Evolutionary conservation across 2,113 vertebrate genomes (phyloP).

Genomic region (Myotis brandtii): DNA sequence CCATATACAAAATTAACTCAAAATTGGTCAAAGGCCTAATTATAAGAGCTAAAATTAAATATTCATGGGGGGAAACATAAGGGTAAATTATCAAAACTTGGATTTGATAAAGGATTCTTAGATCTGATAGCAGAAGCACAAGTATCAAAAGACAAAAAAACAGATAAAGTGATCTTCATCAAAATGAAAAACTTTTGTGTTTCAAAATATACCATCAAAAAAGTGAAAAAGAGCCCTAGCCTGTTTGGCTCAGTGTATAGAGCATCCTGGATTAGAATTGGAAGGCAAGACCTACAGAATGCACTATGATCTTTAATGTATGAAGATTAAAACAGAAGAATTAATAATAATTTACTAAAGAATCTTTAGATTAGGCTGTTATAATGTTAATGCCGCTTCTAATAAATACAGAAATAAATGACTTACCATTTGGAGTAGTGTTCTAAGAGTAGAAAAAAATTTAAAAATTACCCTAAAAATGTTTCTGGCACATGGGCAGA

Average conservation of each 20-base stretch:
- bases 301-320: neutral
- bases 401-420: conserved; percentile 21
- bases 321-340: conserved; percentile 50
- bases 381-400: conserved; percentile 23
- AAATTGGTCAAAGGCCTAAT: neutral
- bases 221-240: neutral
- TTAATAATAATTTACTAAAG: conserved; percentile 5
- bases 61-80: neutral
- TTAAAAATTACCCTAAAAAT: conserved; percentile 20
- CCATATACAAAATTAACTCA: neutral
- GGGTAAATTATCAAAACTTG: neutral
- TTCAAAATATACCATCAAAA: conserved; percentile 21
- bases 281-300: conserved; percentile 22
- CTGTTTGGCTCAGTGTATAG: neutral
- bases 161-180: neutral
- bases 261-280: neutral
- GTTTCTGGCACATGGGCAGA: conserved; percentile 9
- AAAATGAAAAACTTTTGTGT: neutral
- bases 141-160: neutral
- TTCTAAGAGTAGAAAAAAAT: conserved; percentile 21
- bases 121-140: neutral
- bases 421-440: neutral
- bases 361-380: conserved; percentile 6
- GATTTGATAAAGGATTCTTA: conserved; percentile 25
- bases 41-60: neutral